These are phyloP conservation scores for Microctonus aethiopoides DNA, from an alignment of 2,888 invertebrate species.

Conservation along the genomic window DNA sequence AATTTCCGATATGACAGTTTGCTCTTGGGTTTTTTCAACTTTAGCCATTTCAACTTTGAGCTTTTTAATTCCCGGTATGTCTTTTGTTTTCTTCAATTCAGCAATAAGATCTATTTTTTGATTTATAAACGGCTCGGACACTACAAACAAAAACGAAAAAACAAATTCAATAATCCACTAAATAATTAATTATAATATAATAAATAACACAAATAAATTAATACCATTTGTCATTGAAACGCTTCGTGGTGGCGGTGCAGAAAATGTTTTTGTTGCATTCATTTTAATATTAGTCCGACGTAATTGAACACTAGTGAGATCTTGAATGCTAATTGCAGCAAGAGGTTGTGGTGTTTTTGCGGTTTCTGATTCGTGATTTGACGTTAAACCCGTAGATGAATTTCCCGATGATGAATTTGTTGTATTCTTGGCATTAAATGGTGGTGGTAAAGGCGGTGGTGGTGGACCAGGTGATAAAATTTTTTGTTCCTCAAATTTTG, in stretches of 20 bases:
- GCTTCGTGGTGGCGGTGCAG: conserved; percentile 82
- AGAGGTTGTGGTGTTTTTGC: conserved; percentile 77
- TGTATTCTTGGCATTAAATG: conserved; percentile 40
- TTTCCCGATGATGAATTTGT: conserved; percentile 19
- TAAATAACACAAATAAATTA: not conserved
- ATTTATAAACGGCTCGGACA: conserved; percentile 76
- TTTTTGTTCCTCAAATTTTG: conserved; percentile 43
- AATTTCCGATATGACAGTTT: conserved; percentile 86
- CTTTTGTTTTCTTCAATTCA: conserved; percentile 91
- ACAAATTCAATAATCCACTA: conserved; percentile 52
- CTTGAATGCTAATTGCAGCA: conserved; percentile 89
- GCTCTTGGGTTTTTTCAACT: conserved; percentile 84
- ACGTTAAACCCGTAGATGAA: conserved; percentile 14
- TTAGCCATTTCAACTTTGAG: conserved; percentile 90
- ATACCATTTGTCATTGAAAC: conserved; percentile 73
- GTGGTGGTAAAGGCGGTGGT: conserved; percentile 67
- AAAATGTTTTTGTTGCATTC: conserved; percentile 82
- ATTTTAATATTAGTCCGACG: conserved; percentile 78
- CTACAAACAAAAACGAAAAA: conserved; percentile 53
- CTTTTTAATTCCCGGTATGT: conserved; percentile 93
- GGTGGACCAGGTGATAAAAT: conserved; percentile 67
- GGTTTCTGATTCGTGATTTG: conserved; percentile 62
- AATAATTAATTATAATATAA: not conserved
- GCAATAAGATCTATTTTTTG: conserved; percentile 90
- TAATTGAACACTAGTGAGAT: conserved; percentile 85